Conservation (phyloP, 2,113 vertebrate genomes). For the cat (Felis catus) region F.catus_Fca126_mat1.0 CM031423.1:45245001-45245500, state of each 20-base stretch:
- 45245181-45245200: background rate
- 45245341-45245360: background rate
- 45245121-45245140: background rate
- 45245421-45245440: background rate
- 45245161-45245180: background rate
- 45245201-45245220: background rate
- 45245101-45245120: background rate
- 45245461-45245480: background rate
- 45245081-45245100: background rate
- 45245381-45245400: background rate
- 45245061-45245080: background rate
- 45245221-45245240: background rate
- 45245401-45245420: background rate
- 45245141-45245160: background rate
- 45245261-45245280: background rate
- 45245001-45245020: background rate
- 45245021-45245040: background rate
- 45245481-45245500: background rate
- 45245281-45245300: background rate
- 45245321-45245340: background rate
- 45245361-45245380: background rate
- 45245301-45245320: background rate
- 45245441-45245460: background rate
- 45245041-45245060: background rate
- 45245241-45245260: background rate